Evolutionary conservation across 1,140 invertebrate genomes (phyloP).

Genomic region (Sitodiplosis mosellana): DNA sequence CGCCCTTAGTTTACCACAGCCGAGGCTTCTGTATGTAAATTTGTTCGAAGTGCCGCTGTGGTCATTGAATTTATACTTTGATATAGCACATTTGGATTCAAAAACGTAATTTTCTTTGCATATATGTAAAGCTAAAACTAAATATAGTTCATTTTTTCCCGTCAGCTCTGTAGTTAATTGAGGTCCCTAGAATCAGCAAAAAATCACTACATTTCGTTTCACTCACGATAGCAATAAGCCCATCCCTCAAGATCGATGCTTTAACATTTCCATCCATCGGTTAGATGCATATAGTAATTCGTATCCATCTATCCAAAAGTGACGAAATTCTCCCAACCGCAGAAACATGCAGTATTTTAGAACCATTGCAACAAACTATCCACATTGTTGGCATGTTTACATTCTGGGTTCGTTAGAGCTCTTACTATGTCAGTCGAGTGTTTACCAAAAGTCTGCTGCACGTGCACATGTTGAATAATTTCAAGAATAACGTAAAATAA

Average conservation of each 20-base stretch:
- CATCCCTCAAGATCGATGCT: constrained; percentile 37
- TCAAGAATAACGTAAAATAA: no score
- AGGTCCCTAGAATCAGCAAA: constrained; percentile 22
- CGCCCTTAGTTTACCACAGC: constrained; percentile 61
- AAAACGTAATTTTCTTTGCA: constrained; percentile 16
- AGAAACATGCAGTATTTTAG: constrained; percentile 28
- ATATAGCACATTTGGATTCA: constrained; percentile 22
- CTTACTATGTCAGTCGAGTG: no score
- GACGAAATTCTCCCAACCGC: constrained; percentile 42
- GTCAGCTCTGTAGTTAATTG: constrained; percentile 10
- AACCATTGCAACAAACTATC: constrained; percentile 28
- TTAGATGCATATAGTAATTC: constrained; percentile 46
- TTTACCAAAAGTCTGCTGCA: constrained; percentile 5
- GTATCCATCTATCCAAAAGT: constrained; percentile 52
- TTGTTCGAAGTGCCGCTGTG: constrained; percentile 20
- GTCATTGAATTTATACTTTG: constrained; percentile 16
- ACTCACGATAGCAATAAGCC: constrained; percentile 11
- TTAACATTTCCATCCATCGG: constrained; percentile 58
- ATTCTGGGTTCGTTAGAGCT: constrained; percentile 24
- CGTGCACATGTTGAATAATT: background rate
- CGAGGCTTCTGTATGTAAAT: constrained; percentile 50
- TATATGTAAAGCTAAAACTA: constrained; percentile 14
- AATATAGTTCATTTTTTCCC: no score
- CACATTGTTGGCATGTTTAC: constrained; percentile 20
- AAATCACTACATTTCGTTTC: constrained; percentile 12